Evolutionary conservation across 2,888 invertebrate species (phyloP).

Genomic region (Pecten maximus): DNA sequence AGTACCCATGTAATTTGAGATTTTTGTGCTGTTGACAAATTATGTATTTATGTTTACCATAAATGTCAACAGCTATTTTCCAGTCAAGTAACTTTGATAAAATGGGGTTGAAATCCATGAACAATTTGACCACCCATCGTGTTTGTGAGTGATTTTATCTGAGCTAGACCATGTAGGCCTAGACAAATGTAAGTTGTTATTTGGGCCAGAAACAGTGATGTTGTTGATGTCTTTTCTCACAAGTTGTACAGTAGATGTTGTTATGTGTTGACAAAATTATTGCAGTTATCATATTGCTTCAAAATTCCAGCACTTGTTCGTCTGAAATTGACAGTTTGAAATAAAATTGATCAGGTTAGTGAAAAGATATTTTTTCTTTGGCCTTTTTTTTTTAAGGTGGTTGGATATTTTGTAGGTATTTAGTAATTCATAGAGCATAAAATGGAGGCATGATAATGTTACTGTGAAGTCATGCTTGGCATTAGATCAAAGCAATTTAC

Average conservation of each 20-base stretch:
- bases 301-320: background rate
- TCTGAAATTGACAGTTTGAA: too few relatives aligned
- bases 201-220: background rate
- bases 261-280: background rate
- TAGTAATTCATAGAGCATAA: background rate
- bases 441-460: background rate
- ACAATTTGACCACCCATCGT: background rate
- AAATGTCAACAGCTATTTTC: slow-evolving; percentile 10
- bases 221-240: background rate
- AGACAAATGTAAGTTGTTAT: background rate
- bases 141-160: background rate
- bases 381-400: background rate
- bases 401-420: background rate
- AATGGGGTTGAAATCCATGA: background rate
- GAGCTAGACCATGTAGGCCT: background rate
- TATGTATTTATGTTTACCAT: background rate
- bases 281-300: background rate
- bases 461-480: background rate
- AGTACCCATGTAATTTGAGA: background rate
- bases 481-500: background rate
- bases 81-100: background rate
- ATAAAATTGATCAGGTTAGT: background rate
- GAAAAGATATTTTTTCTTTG: background rate
- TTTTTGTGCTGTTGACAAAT: background rate
- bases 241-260: background rate